Evolutionary conservation across 2,797 vertebrate genomes (phyloP).

Genomic region (Enoplosus armatus): DNA sequence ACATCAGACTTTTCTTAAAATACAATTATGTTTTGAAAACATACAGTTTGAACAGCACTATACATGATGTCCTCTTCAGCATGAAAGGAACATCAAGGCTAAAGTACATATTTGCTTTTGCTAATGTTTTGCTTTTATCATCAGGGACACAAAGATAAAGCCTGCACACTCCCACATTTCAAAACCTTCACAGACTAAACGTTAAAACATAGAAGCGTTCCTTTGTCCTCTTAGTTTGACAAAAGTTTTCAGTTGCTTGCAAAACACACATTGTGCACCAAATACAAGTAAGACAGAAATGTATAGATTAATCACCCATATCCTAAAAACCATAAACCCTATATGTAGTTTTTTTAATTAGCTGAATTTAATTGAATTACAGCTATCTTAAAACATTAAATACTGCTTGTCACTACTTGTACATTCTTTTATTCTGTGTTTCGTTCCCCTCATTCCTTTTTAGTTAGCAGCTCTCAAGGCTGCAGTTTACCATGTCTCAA

Average conservation of each 20-base stretch:
- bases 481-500: neutral
- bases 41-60: neutral
- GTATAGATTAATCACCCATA: neutral
- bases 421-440: neutral
- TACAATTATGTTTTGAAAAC: neutral
- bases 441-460: neutral
- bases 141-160: constrained; percentile 4
- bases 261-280: neutral
- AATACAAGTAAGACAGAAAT: neutral
- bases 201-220: neutral
- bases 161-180: neutral
- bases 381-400: neutral
- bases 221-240: neutral
- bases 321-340: neutral
- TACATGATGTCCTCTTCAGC: neutral
- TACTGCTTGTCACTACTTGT: neutral
- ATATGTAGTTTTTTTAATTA: neutral
- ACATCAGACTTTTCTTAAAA: neutral
- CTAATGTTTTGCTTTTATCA: constrained; percentile 10
- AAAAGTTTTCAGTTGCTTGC: neutral
- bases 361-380: neutral
- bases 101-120: neutral
- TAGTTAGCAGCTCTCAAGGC: neutral
- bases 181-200: neutral
- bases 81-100: neutral